A percentile compares a stretch with the other conserved stretches of the same genome.
Evolutionary conservation across 2,888 invertebrate genomes (phyloP).

Genomic region (Acleris holmiana): DNA sequence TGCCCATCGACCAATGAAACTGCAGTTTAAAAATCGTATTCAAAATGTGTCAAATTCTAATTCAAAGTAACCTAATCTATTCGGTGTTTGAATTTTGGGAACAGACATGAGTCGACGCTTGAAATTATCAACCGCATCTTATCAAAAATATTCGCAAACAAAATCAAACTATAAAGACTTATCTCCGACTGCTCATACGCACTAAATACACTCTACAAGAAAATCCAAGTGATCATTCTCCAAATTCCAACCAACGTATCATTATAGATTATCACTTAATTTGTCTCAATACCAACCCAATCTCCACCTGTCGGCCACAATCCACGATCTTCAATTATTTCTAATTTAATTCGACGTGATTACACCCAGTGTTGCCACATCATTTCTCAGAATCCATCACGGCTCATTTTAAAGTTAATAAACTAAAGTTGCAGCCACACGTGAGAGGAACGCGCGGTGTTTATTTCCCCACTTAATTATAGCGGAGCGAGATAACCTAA

Average conservation of each 20-base stretch:
- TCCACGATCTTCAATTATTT: slow-evolving; percentile 29
- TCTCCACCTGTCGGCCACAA: slow-evolving; percentile 3
- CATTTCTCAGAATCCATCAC: slow-evolving; percentile 28
- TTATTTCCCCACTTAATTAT: slow-evolving; percentile 4
- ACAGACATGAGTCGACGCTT: no score
- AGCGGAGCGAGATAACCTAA: slow-evolving; percentile 6
- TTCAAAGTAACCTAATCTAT: no score
- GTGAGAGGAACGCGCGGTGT: neutral
- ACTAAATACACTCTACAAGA: no score
- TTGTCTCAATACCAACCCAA: slow-evolving; percentile 13
- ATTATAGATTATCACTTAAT: slow-evolving; percentile 37
- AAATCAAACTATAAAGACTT: no score
- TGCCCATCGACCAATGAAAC: no score
- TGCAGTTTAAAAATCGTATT: no score
- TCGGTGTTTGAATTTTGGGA: no score
- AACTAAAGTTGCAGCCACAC: slow-evolving; percentile 5
- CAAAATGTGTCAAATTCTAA: no score
- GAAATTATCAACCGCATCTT: no score
- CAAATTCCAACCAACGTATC: slow-evolving; percentile 15
- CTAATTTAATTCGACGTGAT: slow-evolving; percentile 28
- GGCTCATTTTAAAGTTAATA: slow-evolving; percentile 22
- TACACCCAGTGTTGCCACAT: slow-evolving; percentile 25
- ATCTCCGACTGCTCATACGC: no score
- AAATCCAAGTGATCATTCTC: neutral
- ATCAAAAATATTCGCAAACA: no score